Evolutionary conservation across 2,797 vertebrate genomes (phyloP).

Genomic region (Fistularia commersonii): DNA sequence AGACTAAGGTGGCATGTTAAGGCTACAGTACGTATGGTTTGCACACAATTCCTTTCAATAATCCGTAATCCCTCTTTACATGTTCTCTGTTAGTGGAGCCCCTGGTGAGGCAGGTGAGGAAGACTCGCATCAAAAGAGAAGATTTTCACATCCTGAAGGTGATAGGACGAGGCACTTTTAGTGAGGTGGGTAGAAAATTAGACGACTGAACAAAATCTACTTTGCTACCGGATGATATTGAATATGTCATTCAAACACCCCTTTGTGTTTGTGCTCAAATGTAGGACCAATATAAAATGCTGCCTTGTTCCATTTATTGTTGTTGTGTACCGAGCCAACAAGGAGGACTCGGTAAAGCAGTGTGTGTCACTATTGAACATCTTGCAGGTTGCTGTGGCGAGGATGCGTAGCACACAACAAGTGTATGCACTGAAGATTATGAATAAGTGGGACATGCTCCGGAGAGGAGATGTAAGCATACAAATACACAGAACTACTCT

Average conservation of each 20-base stretch:
- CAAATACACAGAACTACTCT: not conserved
- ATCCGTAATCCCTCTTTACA: too few species aligned
- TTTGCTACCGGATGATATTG: too few species aligned
- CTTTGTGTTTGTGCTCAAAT: too few species aligned
- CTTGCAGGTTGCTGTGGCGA: slow-evolving; percentile 81
- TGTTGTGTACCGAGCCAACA: too few species aligned
- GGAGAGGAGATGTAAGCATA: slow-evolving; percentile 74
- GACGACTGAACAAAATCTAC: too few species aligned
- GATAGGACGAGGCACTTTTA: slow-evolving; percentile 84
- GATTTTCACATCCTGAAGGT: slow-evolving; percentile 88
- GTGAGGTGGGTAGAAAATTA: slow-evolving; percentile 62
- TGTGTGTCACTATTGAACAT: not conserved
- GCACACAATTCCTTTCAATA: too few species aligned
- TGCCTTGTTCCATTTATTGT: too few species aligned
- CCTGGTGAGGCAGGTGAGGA: slow-evolving; percentile 76
- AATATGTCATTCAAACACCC: too few species aligned
- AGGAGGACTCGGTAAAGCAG: too few species aligned
- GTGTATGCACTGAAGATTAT: slow-evolving; percentile 88
- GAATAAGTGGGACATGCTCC: slow-evolving; percentile 90
- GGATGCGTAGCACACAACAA: slow-evolving; percentile 76
- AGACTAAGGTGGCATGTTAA: too few species aligned
- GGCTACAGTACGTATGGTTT: too few species aligned
- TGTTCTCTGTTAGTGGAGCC: slow-evolving; percentile 71
- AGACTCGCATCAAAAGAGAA: slow-evolving; percentile 79
- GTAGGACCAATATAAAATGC: too few species aligned